Base-by-base conservation (phyloP, 2,113 vertebrate species). In the Pardalotus punctatus region DNA sequence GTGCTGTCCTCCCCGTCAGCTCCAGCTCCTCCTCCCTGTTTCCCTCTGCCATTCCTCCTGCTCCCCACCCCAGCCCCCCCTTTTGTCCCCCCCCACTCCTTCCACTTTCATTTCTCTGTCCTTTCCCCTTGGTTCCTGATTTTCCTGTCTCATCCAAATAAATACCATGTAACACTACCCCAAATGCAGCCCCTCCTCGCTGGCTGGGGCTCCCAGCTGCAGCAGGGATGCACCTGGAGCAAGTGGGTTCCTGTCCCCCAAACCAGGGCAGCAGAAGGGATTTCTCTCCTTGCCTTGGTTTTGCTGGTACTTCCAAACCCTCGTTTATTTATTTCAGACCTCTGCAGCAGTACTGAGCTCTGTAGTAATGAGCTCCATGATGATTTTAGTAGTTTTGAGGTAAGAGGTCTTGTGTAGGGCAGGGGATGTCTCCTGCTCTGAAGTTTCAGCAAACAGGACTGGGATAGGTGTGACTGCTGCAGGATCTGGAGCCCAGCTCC, bases 11-110 rank as follows among this genome's bases (percentile, higher is more conserved):
- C 82, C 82, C 48, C 0, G 0, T 61, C 93, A 64, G 79, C 58
- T 88, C 86, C 94, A 57, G 53, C 70, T 53, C 83, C 94, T 91
- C 94, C 94, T 93, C 72, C 79, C 84, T 57, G 62, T 78, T 94
- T 90, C 66, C 62, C 71, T 78, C 80, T 88, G 83, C 53, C 65
- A 9, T 81, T 88, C 74, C 50, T 88, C 65, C 56, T 6, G 12
- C 36, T 87, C 22, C 36, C 17, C 51, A 38, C 51, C 18, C 20
- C 66, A 67, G 27, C 16, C 67, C n/a, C 45, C 77, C 42, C 45
- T 73, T 91, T 72, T 90, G 25, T 54, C 28, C 69, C 77, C 69
- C 77, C 28, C 22, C 1, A 14, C 8, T 72, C 33, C 28, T 71
- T 80, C 38, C 42, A 21, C 20, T 82, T 88, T 73, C 40, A 54